Percentiles rank a stretch among this genome's conserved stretches.
Conservation (phyloP, 2,888 invertebrate genomes). For the Zygogramma bicolorata region DNA sequence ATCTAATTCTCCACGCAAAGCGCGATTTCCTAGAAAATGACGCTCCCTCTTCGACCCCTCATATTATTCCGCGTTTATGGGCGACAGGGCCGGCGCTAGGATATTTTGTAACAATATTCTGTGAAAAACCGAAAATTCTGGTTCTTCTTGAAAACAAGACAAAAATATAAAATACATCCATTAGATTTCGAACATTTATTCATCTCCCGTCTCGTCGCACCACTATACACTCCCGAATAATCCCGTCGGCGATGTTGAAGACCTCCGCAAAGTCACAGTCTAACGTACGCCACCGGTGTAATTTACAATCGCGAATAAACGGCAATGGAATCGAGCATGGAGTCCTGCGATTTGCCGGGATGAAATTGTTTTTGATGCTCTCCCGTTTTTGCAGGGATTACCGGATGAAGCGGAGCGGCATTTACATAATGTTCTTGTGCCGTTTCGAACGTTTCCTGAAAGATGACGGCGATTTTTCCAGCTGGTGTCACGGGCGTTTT, state of each 20-base stretch:
- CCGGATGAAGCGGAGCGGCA: neutral
- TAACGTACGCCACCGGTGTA: constrained; percentile 53
- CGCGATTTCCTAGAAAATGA: no score
- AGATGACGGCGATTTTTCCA: neutral
- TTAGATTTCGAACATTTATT: no score
- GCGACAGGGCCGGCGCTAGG: no score
- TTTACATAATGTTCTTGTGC: constrained; percentile 2
- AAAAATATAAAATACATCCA: no score
- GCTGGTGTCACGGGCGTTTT: neutral
- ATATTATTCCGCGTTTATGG: no score
- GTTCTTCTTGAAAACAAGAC: no score
- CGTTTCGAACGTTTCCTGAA: neutral
- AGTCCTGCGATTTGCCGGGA: constrained; percentile 59
- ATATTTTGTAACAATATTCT: no score
- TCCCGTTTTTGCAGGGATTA: constrained; percentile 49
- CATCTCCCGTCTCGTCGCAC: neutral
- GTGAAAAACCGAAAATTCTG: no score
- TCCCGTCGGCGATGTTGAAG: neutral
- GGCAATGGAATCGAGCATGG: constrained; percentile 59
- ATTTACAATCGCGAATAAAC: constrained; percentile 63
- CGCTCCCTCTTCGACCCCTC: no score
- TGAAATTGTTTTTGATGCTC: constrained; percentile 64
- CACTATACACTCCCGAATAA: neutral
- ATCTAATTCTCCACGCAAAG: no score
- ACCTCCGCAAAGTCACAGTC: constrained; percentile 42